A percentile compares a stretch with the other conserved stretches of the same genome.
phyloP scores from a whole-genome alignment of 2,888 invertebrate species.

The Acronicta psi region DNA sequence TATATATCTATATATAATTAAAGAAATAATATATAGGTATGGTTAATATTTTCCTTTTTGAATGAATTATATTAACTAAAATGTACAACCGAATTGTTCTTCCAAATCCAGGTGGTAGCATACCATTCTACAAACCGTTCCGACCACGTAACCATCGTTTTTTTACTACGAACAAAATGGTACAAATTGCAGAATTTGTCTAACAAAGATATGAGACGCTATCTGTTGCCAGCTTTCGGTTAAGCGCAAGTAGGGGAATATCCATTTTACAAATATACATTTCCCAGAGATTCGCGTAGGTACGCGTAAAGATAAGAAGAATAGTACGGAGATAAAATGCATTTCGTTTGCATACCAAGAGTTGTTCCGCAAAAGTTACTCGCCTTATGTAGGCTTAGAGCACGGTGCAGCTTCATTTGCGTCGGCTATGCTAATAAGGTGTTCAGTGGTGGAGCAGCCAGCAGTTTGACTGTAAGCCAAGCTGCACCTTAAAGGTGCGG shows the following conservation, averaged over 20 bases:
- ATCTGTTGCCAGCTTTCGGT: conserved; percentile 10
- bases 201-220: conserved; percentile 14
- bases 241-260: conserved; percentile 21
- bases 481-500: conserved; percentile 77
- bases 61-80: no score
- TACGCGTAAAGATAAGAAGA: conserved; percentile 45
- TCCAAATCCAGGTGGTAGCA: no score
- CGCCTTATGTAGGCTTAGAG: conserved; percentile 58
- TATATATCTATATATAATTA: no score
- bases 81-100: no score
- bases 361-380: conserved; percentile 54
- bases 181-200: conserved; percentile 3
- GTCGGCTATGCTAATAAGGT: conserved; percentile 82
- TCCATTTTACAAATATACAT: conserved; percentile 27
- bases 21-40: no score
- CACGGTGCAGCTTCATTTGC: conserved; percentile 79
- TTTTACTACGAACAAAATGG: neutral
- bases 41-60: no score
- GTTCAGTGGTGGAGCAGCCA: conserved; percentile 74
- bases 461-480: conserved; percentile 72
- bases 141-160: no score
- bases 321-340: conserved; percentile 47
- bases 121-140: no score
- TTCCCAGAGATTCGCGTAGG: conserved; percentile 20
- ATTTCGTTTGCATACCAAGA: conserved; percentile 57